A percentile compares a stretch with the other conserved stretches of the same genome.
phyloP scores from a whole-genome alignment of 2,113 vertebrate genomes.

The Ranitomeya variabilis region DNA sequence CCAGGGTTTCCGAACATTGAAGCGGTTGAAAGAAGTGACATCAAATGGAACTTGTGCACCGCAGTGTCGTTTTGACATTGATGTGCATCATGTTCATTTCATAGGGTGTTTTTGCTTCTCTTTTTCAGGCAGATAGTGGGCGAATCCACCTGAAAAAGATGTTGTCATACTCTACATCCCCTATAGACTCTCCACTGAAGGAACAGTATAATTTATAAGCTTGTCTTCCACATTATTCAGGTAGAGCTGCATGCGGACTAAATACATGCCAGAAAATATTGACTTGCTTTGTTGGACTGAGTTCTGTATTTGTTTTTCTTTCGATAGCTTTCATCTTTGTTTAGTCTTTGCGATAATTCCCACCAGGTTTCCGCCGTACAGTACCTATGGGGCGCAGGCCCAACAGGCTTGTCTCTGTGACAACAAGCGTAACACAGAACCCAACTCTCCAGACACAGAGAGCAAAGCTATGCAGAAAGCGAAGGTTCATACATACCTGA shows the following conservation, averaged over 20 bases:
- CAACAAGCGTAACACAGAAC: slow-evolving; percentile 30
- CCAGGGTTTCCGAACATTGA: too few relatives aligned
- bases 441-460: slow-evolving; percentile 3
- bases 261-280: slow-evolving; percentile 3
- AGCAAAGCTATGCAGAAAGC: neutral
- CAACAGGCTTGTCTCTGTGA: slow-evolving; percentile 26
- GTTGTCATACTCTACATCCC: neutral
- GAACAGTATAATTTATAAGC: neutral
- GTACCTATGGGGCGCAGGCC: slow-evolving; percentile 41
- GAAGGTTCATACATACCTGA: neutral
- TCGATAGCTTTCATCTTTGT: slow-evolving; percentile 10
- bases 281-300: neutral
- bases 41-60: too few relatives aligned
- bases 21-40: too few relatives aligned
- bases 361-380: neutral
- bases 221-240: neutral
- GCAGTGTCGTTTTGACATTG: too few relatives aligned
- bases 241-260: neutral
- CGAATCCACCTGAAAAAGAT: too few relatives aligned
- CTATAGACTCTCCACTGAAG: too few relatives aligned
- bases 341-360: slow-evolving; percentile 26
- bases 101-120: too few relatives aligned
- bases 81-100: too few relatives aligned
- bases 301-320: slow-evolving; percentile 20
- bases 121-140: too few relatives aligned